A percentile compares a stretch with the other conserved stretches of the same genome.
Evolutionary conservation across 2,888 invertebrate species (phyloP).

Genomic region (Drosophila tanythrix): DNA sequence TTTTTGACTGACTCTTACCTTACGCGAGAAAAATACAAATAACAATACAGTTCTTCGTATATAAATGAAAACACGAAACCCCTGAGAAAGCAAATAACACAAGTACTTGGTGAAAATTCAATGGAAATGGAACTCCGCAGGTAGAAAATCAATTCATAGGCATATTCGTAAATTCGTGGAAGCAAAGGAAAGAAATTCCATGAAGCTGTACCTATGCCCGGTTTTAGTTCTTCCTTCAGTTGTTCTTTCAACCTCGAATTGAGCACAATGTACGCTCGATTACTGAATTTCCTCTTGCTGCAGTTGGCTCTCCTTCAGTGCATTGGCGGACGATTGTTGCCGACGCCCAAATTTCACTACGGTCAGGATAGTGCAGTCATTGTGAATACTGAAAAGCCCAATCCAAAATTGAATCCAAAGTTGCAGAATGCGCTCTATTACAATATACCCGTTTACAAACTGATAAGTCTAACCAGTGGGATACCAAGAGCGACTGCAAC

Average conservation of each 20-base stretch:
- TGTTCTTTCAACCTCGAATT: constrained; percentile 54
- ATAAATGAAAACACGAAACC: constrained; percentile 22
- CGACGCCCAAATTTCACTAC: constrained; percentile 59
- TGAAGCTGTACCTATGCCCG: constrained; percentile 6
- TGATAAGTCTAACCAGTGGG: constrained; percentile 46
- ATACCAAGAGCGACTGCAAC: constrained; percentile 6
- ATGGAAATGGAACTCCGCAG: constrained; percentile 60
- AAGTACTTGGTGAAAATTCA: constrained; percentile 61
- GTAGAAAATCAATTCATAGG: constrained; percentile 41
- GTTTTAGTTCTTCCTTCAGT: constrained; percentile 41
- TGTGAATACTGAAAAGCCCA: constrained; percentile 57
- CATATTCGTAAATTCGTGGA: constrained; percentile 47
- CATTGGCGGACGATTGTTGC: constrained; percentile 30
- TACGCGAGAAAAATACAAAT: background rate
- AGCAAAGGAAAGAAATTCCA: constrained; percentile 37
- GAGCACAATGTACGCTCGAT: constrained; percentile 44
- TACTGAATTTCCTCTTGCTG: constrained; percentile 40
- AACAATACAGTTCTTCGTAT: background rate
- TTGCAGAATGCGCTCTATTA: constrained; percentile 58
- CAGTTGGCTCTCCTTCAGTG: constrained; percentile 55
- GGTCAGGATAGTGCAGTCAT: constrained; percentile 69
- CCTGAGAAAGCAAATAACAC: constrained; percentile 30
- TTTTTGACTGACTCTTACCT: background rate
- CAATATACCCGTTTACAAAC: constrained; percentile 65
- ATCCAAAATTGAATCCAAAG: constrained; percentile 35